Conservation (phyloP, 2,113 vertebrate genomes). For the Paraplagusia blochii region DNA sequence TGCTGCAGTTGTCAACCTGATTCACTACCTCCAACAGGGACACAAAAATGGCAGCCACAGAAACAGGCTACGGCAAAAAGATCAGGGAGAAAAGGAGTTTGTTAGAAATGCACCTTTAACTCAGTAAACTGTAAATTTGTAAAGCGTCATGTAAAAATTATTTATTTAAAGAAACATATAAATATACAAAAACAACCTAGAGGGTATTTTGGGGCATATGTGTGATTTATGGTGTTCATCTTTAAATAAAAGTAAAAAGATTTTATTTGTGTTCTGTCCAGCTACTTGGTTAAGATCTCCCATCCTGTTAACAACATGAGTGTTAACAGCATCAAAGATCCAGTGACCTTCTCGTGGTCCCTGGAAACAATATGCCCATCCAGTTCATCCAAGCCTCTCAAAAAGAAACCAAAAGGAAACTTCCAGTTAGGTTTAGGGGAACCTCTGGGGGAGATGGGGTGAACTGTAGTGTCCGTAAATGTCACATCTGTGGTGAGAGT, state of each 20-base stretch:
- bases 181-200: conserved; percentile 3
- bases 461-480: conserved; percentile 68
- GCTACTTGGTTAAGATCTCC: conserved; percentile 39
- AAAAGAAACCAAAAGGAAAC: conserved; percentile 74
- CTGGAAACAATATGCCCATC: conserved; percentile 39
- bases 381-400: conserved; percentile 59
- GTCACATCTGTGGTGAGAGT: conserved; percentile 64
- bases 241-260: neutral
- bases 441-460: conserved; percentile 60
- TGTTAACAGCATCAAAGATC: conserved; percentile 43
- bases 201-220: neutral
- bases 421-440: conserved; percentile 61
- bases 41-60: conserved; percentile 9
- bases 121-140: conserved; percentile 21
- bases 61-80: neutral
- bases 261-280: neutral
- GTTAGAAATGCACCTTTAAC: conserved; percentile 23
- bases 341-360: conserved; percentile 16
- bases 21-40: conserved; percentile 70
- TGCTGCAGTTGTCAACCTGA: conserved; percentile 82
- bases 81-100: conserved; percentile 15
- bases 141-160: conserved; percentile 20
- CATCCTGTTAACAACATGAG: conserved; percentile 44
- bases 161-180: conserved; percentile 48
- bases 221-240: neutral